Evolutionary conservation across 2,113 vertebrate genomes (phyloP).

Genomic region (Microtus oregoni): DNA sequence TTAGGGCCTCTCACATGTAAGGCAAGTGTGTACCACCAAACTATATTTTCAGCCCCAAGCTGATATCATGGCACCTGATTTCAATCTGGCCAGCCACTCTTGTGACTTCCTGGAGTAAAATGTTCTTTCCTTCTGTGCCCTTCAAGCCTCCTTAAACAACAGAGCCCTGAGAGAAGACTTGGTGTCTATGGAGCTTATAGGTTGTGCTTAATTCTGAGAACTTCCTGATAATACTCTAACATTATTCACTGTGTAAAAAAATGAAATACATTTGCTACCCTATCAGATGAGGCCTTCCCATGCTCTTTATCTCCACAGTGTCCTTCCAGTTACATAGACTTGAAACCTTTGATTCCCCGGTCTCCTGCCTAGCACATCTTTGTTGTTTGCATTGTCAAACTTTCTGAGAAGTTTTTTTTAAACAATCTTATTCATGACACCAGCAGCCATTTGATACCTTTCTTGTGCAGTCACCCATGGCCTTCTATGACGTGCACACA

Average conservation of each 20-base stretch:
- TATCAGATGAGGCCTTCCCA: neutral
- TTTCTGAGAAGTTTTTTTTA: constrained; percentile 7
- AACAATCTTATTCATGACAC: neutral
- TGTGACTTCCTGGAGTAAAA: neutral
- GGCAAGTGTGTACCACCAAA: neutral
- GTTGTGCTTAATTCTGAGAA: neutral
- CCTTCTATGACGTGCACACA: neutral
- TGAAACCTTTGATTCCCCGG: neutral
- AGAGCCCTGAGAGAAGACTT: neutral
- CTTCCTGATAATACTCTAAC: neutral
- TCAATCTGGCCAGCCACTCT: neutral
- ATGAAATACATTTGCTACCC: neutral
- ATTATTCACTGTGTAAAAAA: neutral
- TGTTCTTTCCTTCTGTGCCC: neutral
- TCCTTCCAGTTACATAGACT: neutral
- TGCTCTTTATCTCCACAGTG: neutral
- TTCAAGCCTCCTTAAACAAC: neutral
- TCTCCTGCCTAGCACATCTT: neutral
- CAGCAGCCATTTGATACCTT: neutral
- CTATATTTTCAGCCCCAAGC: too few species aligned
- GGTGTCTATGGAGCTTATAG: neutral
- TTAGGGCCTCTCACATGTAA: neutral
- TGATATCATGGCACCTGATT: neutral
- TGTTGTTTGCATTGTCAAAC: neutral
- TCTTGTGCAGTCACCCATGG: neutral